Evolutionary conservation across 2,113 vertebrate species (phyloP).

Genomic region (Lepisosteus oculatus): DNA sequence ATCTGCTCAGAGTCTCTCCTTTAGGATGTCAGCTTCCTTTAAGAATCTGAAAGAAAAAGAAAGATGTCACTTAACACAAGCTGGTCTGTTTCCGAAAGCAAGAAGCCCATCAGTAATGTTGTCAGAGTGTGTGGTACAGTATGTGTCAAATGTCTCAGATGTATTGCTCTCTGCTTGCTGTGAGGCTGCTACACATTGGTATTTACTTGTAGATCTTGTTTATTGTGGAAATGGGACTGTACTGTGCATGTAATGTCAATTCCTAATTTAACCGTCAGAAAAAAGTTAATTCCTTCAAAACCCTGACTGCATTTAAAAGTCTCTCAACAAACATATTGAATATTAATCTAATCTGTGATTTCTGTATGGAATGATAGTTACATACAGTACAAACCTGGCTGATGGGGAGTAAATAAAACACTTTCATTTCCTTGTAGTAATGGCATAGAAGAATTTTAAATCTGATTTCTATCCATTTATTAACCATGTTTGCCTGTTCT

Average conservation of each 20-base stretch:
- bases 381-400: conserved; percentile 14
- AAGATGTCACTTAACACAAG: conserved; percentile 67
- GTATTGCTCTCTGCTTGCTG: conserved; percentile 18
- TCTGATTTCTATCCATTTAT: conserved; percentile 21
- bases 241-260: not conserved
- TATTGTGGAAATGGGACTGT: not conserved
- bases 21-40: conserved; percentile 28
- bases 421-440: conserved; percentile 36
- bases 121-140: conserved; percentile 36
- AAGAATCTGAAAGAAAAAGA: conserved; percentile 50
- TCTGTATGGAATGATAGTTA: conserved; percentile 39
- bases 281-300: conserved; percentile 30
- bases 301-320: conserved; percentile 29
- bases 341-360: conserved; percentile 42
- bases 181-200: conserved; percentile 27
- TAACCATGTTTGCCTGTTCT: conserved; percentile 14
- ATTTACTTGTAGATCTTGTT: conserved; percentile 35
- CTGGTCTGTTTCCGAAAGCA: conserved; percentile 32
- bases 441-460: conserved; percentile 48
- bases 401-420: conserved; percentile 39
- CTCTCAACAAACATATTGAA: conserved; percentile 39
- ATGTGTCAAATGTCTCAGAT: conserved; percentile 29
- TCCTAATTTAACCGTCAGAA: not conserved
- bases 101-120: conserved; percentile 50
- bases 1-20: no score